Conservation (phyloP, 2,888 invertebrate genomes). For the Erebia aethiops region DNA sequence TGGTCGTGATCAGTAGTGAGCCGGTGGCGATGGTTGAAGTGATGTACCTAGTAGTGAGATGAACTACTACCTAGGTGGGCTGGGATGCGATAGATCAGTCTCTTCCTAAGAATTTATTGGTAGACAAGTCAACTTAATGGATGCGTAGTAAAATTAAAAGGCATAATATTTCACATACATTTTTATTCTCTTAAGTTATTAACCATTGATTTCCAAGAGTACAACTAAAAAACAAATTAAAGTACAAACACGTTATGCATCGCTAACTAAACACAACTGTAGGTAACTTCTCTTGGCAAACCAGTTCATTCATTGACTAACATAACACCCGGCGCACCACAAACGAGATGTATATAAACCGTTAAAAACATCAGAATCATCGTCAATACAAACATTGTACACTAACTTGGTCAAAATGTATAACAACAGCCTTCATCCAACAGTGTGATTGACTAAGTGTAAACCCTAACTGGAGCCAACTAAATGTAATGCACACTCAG, state of each 20-base stretch:
- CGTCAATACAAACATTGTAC: constrained; percentile 58
- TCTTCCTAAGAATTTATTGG: background rate
- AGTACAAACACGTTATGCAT: constrained; percentile 84
- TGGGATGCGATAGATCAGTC: no score
- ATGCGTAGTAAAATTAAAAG: constrained; percentile 44
- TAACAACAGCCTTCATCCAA: constrained; percentile 73
- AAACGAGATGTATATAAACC: constrained; percentile 59
- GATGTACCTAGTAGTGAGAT: no score
- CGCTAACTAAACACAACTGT: constrained; percentile 82
- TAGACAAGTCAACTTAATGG: background rate
- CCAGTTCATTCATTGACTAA: constrained; percentile 77
- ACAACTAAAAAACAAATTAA: constrained; percentile 84
- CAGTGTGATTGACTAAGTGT: constrained; percentile 74
- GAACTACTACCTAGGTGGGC: background rate
- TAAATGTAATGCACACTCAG: constrained; percentile 74
- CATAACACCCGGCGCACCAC: constrained; percentile 74
- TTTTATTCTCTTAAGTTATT: constrained; percentile 83
- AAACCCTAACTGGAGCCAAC: constrained; percentile 74
- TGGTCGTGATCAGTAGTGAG: no score
- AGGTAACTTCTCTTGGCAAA: constrained; percentile 83
- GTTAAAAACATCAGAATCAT: constrained; percentile 54
- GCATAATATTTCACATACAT: constrained; percentile 78
- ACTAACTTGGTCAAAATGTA: constrained; percentile 68
- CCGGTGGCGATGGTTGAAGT: no score
- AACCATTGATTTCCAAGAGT: constrained; percentile 84